phyloP scores from a whole-genome alignment of 2,113 vertebrate species.

The Strix aluco region DNA sequence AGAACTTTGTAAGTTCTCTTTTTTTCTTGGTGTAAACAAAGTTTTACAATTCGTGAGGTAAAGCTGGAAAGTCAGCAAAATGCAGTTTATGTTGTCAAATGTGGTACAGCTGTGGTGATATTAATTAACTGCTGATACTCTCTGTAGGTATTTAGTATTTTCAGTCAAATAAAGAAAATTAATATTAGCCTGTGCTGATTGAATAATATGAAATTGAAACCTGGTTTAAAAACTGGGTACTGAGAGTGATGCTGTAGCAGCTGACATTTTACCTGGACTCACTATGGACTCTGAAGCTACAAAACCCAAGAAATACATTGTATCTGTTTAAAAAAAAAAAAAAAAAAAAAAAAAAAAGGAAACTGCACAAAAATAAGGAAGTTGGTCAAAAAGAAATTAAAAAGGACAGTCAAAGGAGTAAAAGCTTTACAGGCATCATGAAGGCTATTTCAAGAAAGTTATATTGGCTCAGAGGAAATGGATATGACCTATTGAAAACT shows the following conservation, averaged over 20 bases:
- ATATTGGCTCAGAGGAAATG: slow-evolving; percentile 2
- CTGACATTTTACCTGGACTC: neutral
- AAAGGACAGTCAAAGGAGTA: neutral
- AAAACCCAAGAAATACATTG: neutral
- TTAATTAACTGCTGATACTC: neutral
- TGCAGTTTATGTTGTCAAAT: neutral
- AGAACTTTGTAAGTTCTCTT: slow-evolving; percentile 49
- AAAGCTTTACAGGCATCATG: neutral
- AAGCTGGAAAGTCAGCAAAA: neutral
- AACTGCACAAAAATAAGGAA: neutral
- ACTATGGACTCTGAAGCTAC: neutral
- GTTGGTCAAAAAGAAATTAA: neutral
- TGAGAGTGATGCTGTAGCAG: neutral
- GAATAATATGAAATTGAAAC: neutral
- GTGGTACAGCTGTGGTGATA: neutral
- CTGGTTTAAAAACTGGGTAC: neutral
- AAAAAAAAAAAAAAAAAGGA: neutral
- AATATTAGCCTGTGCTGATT: neutral
- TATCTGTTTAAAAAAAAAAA: neutral
- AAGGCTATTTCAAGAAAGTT: slow-evolving; percentile 15
- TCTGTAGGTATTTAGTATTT: neutral
- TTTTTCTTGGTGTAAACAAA: slow-evolving; percentile 1
- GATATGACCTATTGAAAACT: slow-evolving; percentile 21
- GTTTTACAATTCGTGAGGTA: slow-evolving; percentile 10
- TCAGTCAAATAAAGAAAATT: neutral